Evolutionary conservation across 2,113 vertebrate genomes (phyloP).

Genomic region (Rhinolophus ferrumequinum): DNA sequence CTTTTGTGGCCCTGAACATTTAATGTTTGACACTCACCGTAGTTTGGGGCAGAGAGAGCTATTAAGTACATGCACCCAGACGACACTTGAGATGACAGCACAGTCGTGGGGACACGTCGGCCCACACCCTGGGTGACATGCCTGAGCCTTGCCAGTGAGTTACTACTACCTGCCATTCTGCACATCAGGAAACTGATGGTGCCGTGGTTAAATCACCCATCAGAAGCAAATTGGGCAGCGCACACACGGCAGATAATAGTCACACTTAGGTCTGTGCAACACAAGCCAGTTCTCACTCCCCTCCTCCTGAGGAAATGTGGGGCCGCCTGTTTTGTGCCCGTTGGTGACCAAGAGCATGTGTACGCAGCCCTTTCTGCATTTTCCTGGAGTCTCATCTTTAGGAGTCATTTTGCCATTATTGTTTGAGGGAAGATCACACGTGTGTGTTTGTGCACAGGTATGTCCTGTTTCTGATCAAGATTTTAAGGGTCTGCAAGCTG

Average conservation of each 20-base stretch:
- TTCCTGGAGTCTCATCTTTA: not conserved
- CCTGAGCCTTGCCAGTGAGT: not conserved
- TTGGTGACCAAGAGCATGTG: too few relatives aligned
- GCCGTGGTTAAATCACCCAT: too few relatives aligned
- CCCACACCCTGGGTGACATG: not conserved
- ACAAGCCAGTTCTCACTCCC: not conserved
- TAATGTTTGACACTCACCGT: not conserved
- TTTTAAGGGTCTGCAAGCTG: not conserved
- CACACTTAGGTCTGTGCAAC: not conserved
- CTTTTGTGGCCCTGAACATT: not conserved
- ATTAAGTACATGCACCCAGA: not conserved
- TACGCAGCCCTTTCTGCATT: not conserved
- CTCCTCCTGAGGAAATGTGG: accelerated
- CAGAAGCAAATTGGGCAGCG: not conserved
- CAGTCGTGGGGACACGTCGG: accelerated
- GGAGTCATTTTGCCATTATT: not conserved
- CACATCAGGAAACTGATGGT: not conserved
- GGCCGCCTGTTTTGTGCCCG: not conserved
- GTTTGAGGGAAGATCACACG: not conserved
- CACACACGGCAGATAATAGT: not conserved
- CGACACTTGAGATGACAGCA: accelerated
- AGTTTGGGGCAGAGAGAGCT: not conserved
- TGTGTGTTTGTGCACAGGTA: not conserved
- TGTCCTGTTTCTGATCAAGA: not conserved
- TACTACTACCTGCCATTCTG: not conserved